Percentiles rank a stretch among this genome's conserved stretches.
Conservation (phyloP, 1,140 invertebrate species). For the Drosophila hydei region DNA sequence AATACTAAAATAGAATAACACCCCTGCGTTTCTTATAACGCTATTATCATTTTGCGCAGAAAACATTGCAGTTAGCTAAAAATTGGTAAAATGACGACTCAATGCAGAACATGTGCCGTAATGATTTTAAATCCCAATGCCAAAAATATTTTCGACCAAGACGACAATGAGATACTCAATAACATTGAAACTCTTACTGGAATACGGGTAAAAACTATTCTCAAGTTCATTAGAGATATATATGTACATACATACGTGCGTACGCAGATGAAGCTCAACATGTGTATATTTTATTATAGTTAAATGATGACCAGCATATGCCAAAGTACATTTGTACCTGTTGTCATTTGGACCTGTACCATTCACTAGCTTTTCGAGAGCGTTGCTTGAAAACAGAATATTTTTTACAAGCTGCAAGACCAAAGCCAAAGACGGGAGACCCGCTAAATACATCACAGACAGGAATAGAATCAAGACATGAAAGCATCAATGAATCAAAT, state of each 20-base stretch:
- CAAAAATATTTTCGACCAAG: slow-evolving; percentile 35
- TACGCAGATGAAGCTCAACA: background rate
- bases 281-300: slow-evolving; percentile 30
- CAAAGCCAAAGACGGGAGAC: background rate
- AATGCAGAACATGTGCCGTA: slow-evolving; percentile 34
- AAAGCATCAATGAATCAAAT: background rate
- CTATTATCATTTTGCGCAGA: background rate
- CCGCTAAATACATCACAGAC: background rate
- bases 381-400: slow-evolving; percentile 39
- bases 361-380: slow-evolving; percentile 37
- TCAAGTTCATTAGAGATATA: background rate
- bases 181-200: slow-evolving; percentile 40
- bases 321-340: slow-evolving; percentile 49
- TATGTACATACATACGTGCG: background rate
- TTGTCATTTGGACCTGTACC: slow-evolving; percentile 42
- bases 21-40: slow-evolving; percentile 6
- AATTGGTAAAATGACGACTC: slow-evolving; percentile 19
- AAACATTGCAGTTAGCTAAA: background rate
- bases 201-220: slow-evolving; percentile 24
- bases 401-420: background rate
- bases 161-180: slow-evolving; percentile 9
- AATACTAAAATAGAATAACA: slow-evolving; percentile 21
- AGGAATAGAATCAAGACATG: background rate
- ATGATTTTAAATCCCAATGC: slow-evolving; percentile 24
- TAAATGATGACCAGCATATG: slow-evolving; percentile 25